Evolutionary conservation across 2,888 invertebrate species (phyloP).

Genomic region (Chrysina gloriosa): DNA sequence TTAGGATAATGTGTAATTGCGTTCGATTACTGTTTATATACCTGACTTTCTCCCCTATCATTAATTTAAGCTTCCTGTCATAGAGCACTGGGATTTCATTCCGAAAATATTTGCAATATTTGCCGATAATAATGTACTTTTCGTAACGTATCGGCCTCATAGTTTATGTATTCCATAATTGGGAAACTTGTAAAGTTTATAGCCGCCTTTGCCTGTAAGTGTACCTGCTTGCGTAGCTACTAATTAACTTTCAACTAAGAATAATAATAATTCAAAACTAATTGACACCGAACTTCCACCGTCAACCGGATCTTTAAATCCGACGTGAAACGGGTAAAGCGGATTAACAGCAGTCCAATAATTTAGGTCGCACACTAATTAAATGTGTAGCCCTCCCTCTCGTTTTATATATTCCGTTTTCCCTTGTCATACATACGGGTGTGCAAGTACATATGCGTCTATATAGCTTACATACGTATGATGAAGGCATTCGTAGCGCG

Average conservation of each 20-base stretch:
- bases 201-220: neutral
- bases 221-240: conserved; percentile 21
- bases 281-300: conserved; percentile 36
- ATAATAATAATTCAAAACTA: conserved; percentile 37
- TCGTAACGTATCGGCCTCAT: neutral
- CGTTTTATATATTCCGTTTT: conserved; percentile 20
- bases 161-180: conserved; percentile 34
- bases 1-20: conserved; percentile 13
- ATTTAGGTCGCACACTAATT: conserved; percentile 29
- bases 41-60: neutral
- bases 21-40: neutral
- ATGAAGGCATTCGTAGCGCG: neutral
- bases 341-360: conserved; percentile 33
- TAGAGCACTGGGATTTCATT: conserved; percentile 11
- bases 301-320: conserved; percentile 36
- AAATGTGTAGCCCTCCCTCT: conserved; percentile 20
- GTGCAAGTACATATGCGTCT: neutral
- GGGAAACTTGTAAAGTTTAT: conserved; percentile 24
- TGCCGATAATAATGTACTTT: conserved; percentile 14
- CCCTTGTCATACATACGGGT: neutral
- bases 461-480: neutral
- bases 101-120: conserved; percentile 30
- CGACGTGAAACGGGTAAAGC: conserved; percentile 25
- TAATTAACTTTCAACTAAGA: conserved; percentile 30
- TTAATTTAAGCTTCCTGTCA: conserved; percentile 4